phyloP scores from a whole-genome alignment of 2,888 invertebrate species.

The Hypomecis punctinalis region DNA sequence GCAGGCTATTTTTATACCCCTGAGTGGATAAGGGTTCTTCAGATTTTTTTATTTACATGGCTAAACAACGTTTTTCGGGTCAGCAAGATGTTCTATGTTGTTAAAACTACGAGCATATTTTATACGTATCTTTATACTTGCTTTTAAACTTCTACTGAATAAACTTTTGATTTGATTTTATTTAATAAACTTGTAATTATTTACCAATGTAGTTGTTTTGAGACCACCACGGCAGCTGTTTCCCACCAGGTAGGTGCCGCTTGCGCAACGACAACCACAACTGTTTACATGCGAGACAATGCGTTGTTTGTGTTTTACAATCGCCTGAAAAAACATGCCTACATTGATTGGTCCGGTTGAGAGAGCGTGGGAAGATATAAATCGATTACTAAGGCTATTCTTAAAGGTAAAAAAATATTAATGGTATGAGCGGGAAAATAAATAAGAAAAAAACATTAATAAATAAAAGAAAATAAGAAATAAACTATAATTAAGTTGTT shows the following conservation, averaged over 20 bases:
- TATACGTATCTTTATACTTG: too few species aligned
- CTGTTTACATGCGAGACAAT: conserved; percentile 45
- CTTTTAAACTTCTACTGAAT: too few species aligned
- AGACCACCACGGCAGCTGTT: conserved; percentile 44
- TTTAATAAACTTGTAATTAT: too few species aligned
- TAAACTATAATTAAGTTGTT: too few species aligned
- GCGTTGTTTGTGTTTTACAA: conserved; percentile 44
- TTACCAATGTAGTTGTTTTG: conserved; percentile 51
- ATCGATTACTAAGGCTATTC: background rate
- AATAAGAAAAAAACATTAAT: too few species aligned
- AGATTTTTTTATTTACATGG: too few species aligned
- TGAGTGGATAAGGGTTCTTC: too few species aligned
- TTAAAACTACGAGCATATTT: too few species aligned
- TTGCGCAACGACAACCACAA: conserved; percentile 44
- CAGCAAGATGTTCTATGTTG: too few species aligned
- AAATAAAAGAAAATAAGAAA: background rate
- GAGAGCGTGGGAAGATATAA: conserved; percentile 20
- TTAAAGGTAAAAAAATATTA: background rate
- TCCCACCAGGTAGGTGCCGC: conserved; percentile 41
- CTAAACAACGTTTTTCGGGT: too few species aligned
- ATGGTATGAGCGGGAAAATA: background rate
- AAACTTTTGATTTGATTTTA: too few species aligned
- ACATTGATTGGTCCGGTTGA: conserved; percentile 7
- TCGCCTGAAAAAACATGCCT: conserved; percentile 38
- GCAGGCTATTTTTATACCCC: too few species aligned